phyloP scores from a whole-genome alignment of 2,113 vertebrate genomes.

The Chiloscyllium plagiosum region DNA sequence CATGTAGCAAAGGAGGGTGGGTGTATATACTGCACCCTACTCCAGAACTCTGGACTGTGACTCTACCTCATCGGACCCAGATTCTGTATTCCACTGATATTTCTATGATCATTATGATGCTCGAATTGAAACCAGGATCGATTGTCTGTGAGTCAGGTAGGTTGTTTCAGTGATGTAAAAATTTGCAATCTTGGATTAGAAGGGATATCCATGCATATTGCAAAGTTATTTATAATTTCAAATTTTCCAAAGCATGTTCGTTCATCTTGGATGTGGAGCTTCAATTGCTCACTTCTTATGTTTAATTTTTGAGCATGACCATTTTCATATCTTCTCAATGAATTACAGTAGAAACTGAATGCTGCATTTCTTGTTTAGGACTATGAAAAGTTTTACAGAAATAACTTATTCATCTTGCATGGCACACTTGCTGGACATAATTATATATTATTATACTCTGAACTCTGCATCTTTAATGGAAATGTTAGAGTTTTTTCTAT shows the following conservation, averaged over 20 bases:
- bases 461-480: background rate
- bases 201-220: background rate
- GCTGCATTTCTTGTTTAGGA: background rate
- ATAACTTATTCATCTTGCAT: background rate
- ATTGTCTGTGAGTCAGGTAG: constrained; percentile 93
- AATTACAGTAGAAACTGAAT: background rate
- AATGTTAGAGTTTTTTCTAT: background rate
- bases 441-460: background rate
- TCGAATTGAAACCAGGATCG: constrained; percentile 89
- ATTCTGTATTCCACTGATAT: constrained; percentile 97
- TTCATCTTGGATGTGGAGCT: background rate
- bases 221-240: background rate
- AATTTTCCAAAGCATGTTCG: background rate
- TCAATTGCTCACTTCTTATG: background rate
- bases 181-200: too few relatives aligned
- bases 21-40: constrained; percentile 92
- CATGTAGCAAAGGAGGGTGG: constrained; percentile 92
- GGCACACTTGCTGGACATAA: background rate
- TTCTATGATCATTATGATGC: constrained; percentile 88
- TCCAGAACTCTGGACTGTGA: constrained; percentile 88
- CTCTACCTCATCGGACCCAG: constrained; percentile 88
- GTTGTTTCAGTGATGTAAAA: background rate
- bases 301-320: background rate
- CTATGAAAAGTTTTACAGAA: background rate
- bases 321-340: background rate